These are phyloP conservation scores for Eremophila alpestris DNA, from an alignment of 2,797 vertebrate species.

Conservation along the genomic window DNA sequence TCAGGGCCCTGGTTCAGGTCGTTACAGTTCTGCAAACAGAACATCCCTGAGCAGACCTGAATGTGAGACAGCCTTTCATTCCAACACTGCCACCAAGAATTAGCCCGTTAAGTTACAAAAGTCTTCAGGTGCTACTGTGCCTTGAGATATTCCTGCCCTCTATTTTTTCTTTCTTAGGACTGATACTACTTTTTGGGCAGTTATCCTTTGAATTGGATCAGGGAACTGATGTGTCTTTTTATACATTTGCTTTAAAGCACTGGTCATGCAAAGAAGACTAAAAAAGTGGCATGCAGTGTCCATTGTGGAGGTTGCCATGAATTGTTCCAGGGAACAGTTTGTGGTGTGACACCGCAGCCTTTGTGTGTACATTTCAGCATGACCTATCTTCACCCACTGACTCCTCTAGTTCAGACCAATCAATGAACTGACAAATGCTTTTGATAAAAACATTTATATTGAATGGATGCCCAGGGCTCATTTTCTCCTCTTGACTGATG, in stretches of 20 bases:
- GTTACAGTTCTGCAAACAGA: neutral
- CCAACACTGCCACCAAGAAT: neutral
- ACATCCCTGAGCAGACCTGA: neutral
- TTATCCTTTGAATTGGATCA: neutral
- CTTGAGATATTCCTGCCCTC: neutral
- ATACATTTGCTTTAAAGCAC: neutral
- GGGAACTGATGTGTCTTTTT: neutral
- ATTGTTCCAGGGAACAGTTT: neutral
- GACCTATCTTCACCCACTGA: neutral
- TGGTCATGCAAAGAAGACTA: neutral
- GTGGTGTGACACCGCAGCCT: neutral
- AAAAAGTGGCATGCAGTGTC: neutral
- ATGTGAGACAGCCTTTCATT: neutral
- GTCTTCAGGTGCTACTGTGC: neutral
- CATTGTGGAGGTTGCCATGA: accelerated
- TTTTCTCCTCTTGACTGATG: neutral
- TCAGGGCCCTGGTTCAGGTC: neutral
- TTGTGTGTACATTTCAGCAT: neutral
- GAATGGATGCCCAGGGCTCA: neutral
- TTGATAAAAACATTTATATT: neutral
- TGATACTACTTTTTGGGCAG: neutral
- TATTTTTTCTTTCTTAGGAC: neutral
- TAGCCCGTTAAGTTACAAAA: neutral
- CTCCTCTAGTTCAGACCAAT: neutral
- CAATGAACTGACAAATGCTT: neutral